Percentiles rank a stretch among this genome's conserved stretches.
Conservation (phyloP, 2,113 vertebrate species). For the Epinephelus lanceolatus region DNA sequence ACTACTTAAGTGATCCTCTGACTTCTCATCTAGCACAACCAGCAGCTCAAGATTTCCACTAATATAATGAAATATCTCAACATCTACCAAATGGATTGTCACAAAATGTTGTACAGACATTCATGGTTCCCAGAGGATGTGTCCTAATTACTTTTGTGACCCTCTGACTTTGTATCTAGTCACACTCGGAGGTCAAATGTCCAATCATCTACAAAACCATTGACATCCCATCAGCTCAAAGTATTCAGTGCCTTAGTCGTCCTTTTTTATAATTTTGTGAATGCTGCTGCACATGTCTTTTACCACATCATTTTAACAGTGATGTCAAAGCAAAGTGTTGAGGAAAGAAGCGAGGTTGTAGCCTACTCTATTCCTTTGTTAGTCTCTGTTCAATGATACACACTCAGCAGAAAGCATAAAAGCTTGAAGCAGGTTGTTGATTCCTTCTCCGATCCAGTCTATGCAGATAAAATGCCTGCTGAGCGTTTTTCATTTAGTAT, state of each 20-base stretch:
- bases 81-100: background rate
- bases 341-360: background rate
- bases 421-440: background rate
- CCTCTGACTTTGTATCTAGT: background rate
- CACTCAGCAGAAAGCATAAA: background rate
- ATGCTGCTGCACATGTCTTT: background rate
- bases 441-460: background rate
- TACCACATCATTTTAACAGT: background rate
- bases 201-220: background rate
- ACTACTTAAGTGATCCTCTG: too few species aligned
- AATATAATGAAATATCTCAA: too few species aligned
- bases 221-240: background rate
- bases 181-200: background rate
- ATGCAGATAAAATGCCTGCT: background rate
- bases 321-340: background rate
- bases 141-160: background rate
- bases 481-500: background rate
- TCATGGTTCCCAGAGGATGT: background rate
- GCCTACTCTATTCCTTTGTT: background rate
- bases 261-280: background rate
- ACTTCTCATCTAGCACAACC: too few species aligned
- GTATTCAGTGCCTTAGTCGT: background rate
- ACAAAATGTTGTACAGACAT: background rate
- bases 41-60: too few species aligned
- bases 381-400: background rate